A percentile compares a stretch with the other conserved stretches of the same genome.
phyloP scores from a whole-genome alignment of 2,113 vertebrate genomes.

The Dasyornis broadbenti region DNA sequence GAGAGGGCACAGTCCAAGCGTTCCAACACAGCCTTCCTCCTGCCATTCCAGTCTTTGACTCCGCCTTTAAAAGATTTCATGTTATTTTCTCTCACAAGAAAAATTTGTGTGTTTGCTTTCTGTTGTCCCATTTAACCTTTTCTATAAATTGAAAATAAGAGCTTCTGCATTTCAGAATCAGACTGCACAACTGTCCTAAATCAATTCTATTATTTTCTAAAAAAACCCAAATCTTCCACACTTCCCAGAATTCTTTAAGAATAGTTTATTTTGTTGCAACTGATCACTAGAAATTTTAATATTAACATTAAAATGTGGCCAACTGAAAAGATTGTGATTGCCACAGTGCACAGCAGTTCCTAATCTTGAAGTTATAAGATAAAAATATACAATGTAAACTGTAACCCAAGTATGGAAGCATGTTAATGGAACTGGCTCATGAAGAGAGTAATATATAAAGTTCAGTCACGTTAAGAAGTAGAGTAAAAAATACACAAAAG shows the following conservation, averaged over 20 bases:
- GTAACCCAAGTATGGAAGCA: background rate
- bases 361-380: background rate
- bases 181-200: background rate
- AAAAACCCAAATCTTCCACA: background rate
- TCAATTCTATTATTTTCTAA: background rate
- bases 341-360: background rate
- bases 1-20: background rate
- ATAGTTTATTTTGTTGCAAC: background rate
- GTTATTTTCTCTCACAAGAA: background rate
- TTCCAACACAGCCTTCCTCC: background rate
- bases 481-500: background rate
- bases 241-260: background rate
- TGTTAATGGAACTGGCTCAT: background rate
- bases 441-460: accelerated
- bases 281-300: background rate
- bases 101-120: background rate
- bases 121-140: background rate
- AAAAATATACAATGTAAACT: background rate
- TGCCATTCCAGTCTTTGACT: background rate
- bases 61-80: background rate
- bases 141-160: background rate
- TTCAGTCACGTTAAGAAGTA: background rate
- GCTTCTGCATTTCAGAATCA: background rate
- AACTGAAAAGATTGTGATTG: background rate
- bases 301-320: background rate